phyloP scores from a whole-genome alignment of 2,113 vertebrate genomes.

The Podocnemis expansa region DNA sequence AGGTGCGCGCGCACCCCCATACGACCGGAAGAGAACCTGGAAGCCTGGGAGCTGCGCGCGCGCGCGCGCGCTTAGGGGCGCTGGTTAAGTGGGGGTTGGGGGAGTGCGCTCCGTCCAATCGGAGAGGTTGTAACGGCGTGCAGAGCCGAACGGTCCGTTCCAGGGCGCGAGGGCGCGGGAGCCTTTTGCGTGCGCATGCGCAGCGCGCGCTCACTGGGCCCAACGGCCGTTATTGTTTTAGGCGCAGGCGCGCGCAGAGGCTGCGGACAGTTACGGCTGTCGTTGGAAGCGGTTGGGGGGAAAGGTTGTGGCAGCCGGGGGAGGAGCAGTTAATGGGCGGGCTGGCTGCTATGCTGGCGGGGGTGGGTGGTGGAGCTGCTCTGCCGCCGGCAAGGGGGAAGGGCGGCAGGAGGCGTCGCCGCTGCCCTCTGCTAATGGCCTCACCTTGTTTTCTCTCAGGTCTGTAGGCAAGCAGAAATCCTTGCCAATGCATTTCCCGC shows the following conservation, averaged over 20 bases:
- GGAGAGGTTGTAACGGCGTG: neutral
- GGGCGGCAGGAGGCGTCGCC: too few species aligned
- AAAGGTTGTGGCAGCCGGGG: too few species aligned
- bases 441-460: neutral
- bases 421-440: neutral
- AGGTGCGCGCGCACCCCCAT: neutral
- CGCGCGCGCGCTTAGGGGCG: constrained; percentile 12
- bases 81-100: neutral
- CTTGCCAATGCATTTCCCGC: neutral
- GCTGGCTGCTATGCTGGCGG: too few species aligned
- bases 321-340: too few species aligned
- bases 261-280: neutral
- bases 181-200: neutral
- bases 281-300: too few species aligned
- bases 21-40: neutral
- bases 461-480: neutral
- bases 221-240: neutral
- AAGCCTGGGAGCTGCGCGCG: fast-evolving
- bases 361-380: too few species aligned
- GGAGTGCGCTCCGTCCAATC: neutral
- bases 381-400: too few species aligned
- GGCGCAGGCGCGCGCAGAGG: neutral
- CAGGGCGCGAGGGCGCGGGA: neutral
- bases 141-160: too few species aligned
- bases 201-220: too few species aligned